Evolutionary conservation across 2,113 vertebrate genomes (phyloP).

Genomic region (Sclerurus mexicanus): DNA sequence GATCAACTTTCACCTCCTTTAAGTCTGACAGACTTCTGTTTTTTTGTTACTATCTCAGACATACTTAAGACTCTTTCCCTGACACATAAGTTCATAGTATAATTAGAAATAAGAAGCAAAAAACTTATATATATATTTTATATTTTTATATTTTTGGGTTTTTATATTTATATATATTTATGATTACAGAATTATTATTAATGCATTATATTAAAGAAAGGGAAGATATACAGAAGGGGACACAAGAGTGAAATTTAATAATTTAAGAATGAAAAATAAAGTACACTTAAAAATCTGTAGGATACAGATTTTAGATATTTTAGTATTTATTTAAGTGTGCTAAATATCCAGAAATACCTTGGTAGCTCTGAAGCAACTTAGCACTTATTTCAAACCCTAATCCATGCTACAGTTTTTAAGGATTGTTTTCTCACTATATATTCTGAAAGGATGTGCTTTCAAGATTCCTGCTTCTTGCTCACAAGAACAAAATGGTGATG

Average conservation of each 20-base stretch:
- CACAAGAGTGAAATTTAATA: background rate
- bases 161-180: too few relatives aligned
- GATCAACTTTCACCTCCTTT: background rate
- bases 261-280: background rate
- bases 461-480: background rate
- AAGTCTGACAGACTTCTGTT: background rate
- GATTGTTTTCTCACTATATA: background rate
- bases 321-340: background rate
- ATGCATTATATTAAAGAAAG: background rate
- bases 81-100: background rate
- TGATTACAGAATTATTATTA: background rate
- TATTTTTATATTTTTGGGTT: too few relatives aligned
- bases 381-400: background rate
- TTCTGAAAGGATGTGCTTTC: background rate
- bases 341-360: background rate
- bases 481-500: accelerated
- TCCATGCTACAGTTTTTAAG: background rate
- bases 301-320: background rate
- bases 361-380: background rate
- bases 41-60: background rate
- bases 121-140: too few relatives aligned
- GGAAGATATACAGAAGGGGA: background rate
- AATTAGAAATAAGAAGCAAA: background rate
- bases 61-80: background rate
- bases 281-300: background rate